A percentile compares a stretch with the other conserved stretches of the same genome.
Evolutionary conservation across 2,888 invertebrate genomes (phyloP).

Genomic region (Balanococcus diminutus): DNA sequence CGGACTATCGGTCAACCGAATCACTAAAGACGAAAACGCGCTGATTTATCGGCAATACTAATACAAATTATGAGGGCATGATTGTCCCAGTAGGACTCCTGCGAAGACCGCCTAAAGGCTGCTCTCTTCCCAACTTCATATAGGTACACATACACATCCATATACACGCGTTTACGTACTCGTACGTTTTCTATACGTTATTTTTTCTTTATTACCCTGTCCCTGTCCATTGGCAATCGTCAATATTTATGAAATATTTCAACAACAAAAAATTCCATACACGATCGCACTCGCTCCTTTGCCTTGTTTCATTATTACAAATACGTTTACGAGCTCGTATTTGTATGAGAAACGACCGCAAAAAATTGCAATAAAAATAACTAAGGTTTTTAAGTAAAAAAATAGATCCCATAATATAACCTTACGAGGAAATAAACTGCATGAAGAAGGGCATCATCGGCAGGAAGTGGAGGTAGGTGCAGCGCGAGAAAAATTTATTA

Average conservation of each 20-base stretch:
- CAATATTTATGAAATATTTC: slow-evolving; percentile 45
- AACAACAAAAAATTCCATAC: neutral
- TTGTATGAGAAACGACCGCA: neutral
- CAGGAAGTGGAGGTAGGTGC: too few species aligned
- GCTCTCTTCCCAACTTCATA: neutral
- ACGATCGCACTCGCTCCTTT: neutral
- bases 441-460: too few species aligned
- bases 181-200: neutral
- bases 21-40: slow-evolving; percentile 41
- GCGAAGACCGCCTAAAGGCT: slow-evolving; percentile 52
- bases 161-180: too few species aligned
- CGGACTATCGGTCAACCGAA: slow-evolving; percentile 9
- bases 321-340: neutral
- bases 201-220: slow-evolving; percentile 28
- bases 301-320: neutral
- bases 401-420: too few species aligned
- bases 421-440: too few species aligned
- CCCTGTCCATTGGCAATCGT: neutral
- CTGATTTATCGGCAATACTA: slow-evolving; percentile 51
- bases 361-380: neutral
- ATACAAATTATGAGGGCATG: slow-evolving; percentile 54
- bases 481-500: too few species aligned
- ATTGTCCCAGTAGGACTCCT: slow-evolving; percentile 48
- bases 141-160: neutral
- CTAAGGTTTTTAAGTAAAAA: too few species aligned